Base-by-base conservation (phyloP, 2,888 invertebrate genomes). In the Netelia melanura region DNA sequence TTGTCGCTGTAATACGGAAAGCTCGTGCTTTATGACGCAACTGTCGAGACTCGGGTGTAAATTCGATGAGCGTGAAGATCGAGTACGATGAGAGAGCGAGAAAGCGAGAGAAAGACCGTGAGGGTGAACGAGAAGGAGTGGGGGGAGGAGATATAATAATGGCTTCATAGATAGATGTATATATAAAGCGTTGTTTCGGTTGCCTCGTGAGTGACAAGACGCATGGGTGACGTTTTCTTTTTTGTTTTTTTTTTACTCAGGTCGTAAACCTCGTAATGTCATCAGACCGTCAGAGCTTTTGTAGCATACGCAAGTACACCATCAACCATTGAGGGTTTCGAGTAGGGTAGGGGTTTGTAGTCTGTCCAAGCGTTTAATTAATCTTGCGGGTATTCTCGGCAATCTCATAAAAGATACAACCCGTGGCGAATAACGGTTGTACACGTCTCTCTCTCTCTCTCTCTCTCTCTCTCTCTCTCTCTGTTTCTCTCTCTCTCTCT, bases 301-400 rank as follows among this genome's bases (percentile, higher is more conserved):
- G 21, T 6, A 8, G 17, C 17, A 58, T 58, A 86, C 81, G 86
- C 83, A 86, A 83, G 85, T 83, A 81, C 86, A 83, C 86, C 86
- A 85, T 72, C 70, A 38, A 72, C 44, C 77, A 64, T 84, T 56
- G 71, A 81, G 75, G 25, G 25, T 78, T 72, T 54, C 30, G 30
- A 30, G 30, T 30, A 30, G 23, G 75, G 87, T 85, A 89, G 87
- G 89, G 87, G 89, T 86, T 87, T 90, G 90, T 91, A 91, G 92
- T 91, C 91, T 90, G 90, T 91, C 90, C 89, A 85, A 86, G 86
- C 89, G 90, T 92, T 92, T 92, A 92, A 93, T 93, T 93, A 92
- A 93, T 92, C 91, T 91, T 89, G 87, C 85, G 83, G 80, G 81
- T 83, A 80, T 56, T 77, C 67, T 10, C 17, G 71, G 65, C 43